These are phyloP conservation scores for Drosophila kurseongensis DNA, from an alignment of 1,140 invertebrate genomes.

Conservation along the genomic window DNA sequence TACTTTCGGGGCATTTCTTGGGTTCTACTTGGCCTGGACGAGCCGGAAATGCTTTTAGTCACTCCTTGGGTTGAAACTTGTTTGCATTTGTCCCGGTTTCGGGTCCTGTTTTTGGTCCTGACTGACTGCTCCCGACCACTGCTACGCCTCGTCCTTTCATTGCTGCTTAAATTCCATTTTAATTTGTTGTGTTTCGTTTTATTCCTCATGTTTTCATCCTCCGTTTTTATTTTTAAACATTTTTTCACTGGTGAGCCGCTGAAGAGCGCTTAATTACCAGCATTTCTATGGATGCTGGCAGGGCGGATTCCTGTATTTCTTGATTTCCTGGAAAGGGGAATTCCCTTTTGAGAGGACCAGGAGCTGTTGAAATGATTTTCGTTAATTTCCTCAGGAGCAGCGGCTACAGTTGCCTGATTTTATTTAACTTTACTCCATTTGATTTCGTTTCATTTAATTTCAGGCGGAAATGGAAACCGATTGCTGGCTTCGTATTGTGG, in stretches of 20 bases:
- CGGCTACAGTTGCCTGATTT: constrained; percentile 42
- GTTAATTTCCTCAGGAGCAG: constrained; percentile 46
- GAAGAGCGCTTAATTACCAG: constrained; percentile 75
- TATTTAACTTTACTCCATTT: constrained; percentile 48
- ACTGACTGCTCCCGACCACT: constrained; percentile 19
- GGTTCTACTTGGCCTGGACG: constrained; percentile 16
- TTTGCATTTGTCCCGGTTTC: constrained; percentile 38
- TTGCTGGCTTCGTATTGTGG: constrained; percentile 38
- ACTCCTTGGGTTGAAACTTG: constrained; percentile 47
- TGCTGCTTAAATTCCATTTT: constrained; percentile 73
- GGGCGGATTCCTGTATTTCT: constrained; percentile 9
- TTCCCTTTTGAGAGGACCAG: constrained; percentile 20
- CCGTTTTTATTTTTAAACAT: constrained; percentile 30
- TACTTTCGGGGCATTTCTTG: constrained; percentile 61
- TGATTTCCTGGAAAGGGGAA: constrained; percentile 4
- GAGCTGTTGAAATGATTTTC: constrained; percentile 64
- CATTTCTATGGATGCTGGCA: constrained; percentile 54
- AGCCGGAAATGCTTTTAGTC: constrained; percentile 43
- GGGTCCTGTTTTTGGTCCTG: constrained; percentile 6
- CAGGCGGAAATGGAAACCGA: constrained; percentile 37
- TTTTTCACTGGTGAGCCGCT: constrained; percentile 41
- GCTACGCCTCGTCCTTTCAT: constrained; percentile 33
- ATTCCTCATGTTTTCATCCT: constrained; percentile 28
- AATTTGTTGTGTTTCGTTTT: constrained; percentile 66
- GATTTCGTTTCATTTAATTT: constrained; percentile 60